Evolutionary conservation across 2,888 invertebrate species (phyloP).

Genomic region (Ichneumon xanthorius): DNA sequence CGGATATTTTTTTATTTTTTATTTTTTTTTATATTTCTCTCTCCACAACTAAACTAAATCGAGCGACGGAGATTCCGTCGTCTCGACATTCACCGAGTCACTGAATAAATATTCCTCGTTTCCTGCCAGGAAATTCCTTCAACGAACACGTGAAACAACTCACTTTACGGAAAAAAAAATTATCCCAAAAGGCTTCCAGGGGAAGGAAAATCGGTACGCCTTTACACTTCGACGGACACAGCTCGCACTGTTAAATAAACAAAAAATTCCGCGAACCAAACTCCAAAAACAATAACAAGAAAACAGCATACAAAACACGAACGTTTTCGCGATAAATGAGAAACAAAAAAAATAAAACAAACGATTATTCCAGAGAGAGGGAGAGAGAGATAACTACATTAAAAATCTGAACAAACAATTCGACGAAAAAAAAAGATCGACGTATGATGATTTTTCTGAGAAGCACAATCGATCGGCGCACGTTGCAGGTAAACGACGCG

Average conservation of each 20-base stretch:
- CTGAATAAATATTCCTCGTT: constrained; percentile 65
- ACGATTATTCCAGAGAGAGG: not conserved
- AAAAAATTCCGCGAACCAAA: constrained; percentile 10
- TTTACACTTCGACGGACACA: not conserved
- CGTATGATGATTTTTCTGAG: not conserved
- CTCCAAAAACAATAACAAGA: constrained; percentile 3
- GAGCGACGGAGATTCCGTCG: constrained; percentile 42
- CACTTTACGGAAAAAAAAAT: constrained; percentile 49
- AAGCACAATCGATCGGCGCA: not conserved
- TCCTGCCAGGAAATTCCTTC: constrained; percentile 42
- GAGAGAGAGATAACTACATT: not conserved
- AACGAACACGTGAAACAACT: constrained; percentile 64
- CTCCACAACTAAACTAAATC: constrained; percentile 14
- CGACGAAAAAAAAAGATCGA: not conserved
- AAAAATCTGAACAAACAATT: not conserved
- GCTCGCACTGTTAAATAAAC: constrained; percentile 1
- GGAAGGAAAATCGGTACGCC: too few species aligned
- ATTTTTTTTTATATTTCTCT: not conserved
- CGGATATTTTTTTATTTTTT: not conserved
- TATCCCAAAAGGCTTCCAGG: not conserved
- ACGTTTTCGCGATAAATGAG: not conserved
- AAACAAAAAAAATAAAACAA: not conserved
- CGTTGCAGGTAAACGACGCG: not conserved
- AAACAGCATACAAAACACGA: not conserved
- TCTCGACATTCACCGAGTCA: constrained; percentile 56